Conservation (phyloP, 2,888 invertebrate species). For the Polietes domitor region DNA sequence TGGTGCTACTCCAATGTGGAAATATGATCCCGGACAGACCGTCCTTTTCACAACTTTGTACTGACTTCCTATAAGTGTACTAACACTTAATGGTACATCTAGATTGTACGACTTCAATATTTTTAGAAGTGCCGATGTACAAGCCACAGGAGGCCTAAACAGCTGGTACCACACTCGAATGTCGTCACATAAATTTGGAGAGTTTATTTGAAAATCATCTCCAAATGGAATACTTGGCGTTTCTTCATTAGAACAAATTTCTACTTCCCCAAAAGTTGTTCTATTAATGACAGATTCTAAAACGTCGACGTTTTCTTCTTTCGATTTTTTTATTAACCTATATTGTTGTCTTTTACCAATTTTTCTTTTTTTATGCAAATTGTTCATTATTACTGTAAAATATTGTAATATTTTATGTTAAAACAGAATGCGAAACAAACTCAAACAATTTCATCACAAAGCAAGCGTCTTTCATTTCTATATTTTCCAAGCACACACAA, state of each 20-base stretch:
- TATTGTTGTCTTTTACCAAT: background rate
- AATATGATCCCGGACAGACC: slow-evolving; percentile 6
- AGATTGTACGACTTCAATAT: background rate
- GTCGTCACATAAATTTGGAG: background rate
- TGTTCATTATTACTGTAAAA: too few species aligned
- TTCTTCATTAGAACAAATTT: background rate
- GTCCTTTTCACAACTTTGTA: background rate
- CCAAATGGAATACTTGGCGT: background rate
- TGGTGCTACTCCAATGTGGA: background rate
- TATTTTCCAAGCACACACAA: background rate
- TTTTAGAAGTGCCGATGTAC: background rate
- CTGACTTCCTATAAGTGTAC: background rate
- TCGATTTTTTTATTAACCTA: background rate
- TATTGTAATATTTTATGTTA: too few species aligned
- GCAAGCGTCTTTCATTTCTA: background rate
- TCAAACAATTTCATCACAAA: background rate
- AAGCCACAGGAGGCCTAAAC: background rate
- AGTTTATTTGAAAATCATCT: background rate
- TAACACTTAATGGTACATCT: slow-evolving; percentile 1
- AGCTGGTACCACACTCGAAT: background rate
- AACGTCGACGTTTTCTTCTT: background rate
- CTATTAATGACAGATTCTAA: background rate
- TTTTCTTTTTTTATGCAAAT: too few species aligned
- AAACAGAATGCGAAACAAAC: too few species aligned
- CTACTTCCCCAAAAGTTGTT: background rate